These are phyloP conservation scores for Sycophila texana DNA, from an alignment of 2,888 invertebrate genomes.

Conservation along the genomic window DNA sequence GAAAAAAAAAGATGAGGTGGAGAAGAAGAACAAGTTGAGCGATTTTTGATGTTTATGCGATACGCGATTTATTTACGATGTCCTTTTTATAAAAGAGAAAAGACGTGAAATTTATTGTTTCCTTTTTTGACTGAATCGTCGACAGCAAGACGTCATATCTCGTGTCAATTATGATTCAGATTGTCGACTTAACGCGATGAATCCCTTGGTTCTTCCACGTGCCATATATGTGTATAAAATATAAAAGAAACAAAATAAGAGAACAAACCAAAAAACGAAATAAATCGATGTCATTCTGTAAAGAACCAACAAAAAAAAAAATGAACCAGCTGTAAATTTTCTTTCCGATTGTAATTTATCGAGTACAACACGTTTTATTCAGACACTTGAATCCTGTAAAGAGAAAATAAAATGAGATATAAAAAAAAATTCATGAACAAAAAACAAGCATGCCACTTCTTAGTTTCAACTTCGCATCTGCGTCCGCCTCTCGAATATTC, in stretches of 20 bases:
- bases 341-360: conserved; percentile 33
- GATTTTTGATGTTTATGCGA: conserved; percentile 54
- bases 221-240: conserved; percentile 51
- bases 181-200: conserved; percentile 28
- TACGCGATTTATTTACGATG: conserved; percentile 43
- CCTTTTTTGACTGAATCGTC: conserved; percentile 46
- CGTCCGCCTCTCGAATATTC: conserved; percentile 55
- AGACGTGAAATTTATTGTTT: conserved; percentile 19
- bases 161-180: conserved; percentile 52
- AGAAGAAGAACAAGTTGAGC: conserved; percentile 45
- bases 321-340: conserved; percentile 40
- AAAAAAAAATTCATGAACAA: conserved; percentile 13
- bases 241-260: conserved; percentile 3
- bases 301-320: background rate
- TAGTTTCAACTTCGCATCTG: conserved; percentile 55
- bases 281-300: conserved; percentile 38
- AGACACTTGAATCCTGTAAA: background rate
- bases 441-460: conserved; percentile 37
- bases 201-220: conserved; percentile 55
- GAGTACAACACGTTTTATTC: conserved; percentile 10
- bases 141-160: conserved; percentile 34
- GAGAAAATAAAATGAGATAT: conserved; percentile 34
- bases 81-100: conserved; percentile 32
- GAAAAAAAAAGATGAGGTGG: conserved; percentile 33
- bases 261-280: conserved; percentile 16